phyloP scores from a whole-genome alignment of 2,797 vertebrate genomes.

The Pseudomugil tenellus region DNA sequence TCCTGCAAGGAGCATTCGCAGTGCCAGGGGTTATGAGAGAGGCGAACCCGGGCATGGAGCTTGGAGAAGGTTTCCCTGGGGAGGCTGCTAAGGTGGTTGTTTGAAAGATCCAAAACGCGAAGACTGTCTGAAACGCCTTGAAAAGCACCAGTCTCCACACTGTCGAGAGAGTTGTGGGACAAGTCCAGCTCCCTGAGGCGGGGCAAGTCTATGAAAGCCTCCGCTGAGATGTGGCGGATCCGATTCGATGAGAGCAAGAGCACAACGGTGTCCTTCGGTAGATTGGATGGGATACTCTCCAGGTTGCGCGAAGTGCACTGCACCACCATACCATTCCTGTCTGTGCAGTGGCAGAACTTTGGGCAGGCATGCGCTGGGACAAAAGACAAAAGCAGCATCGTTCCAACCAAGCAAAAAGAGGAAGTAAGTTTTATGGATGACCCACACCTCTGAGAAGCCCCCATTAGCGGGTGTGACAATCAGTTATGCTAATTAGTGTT shows the following conservation, averaged over 20 bases:
- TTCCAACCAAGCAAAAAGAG: conserved; percentile 15
- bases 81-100: conserved; percentile 90
- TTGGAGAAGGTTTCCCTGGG: conserved; percentile 90
- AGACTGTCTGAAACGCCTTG: conserved; percentile 88
- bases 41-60: conserved; percentile 87
- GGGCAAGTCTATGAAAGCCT: conserved; percentile 88
- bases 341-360: conserved; percentile 88
- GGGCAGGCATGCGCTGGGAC: conserved; percentile 68
- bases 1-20: conserved; percentile 93
- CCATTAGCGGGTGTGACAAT: conserved; percentile 56
- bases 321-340: conserved; percentile 87
- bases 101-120: conserved; percentile 89
- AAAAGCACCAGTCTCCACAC: conserved; percentile 89
- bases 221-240: conserved; percentile 88
- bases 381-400: conserved; percentile 42
- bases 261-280: conserved; percentile 89
- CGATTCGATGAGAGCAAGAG: conserved; percentile 91
- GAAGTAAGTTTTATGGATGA: conserved; percentile 20
- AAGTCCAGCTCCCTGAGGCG: conserved; percentile 90
- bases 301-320: conserved; percentile 91
- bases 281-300: conserved; percentile 88
- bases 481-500: neutral
- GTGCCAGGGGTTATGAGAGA: conserved; percentile 94
- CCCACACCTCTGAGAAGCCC: conserved; percentile 39
- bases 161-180: conserved; percentile 91